Evolutionary conservation across 2,888 invertebrate species (phyloP), one percentile per base, ranked within the genome.

Genomic region (Argyra leucocephala): DNA sequence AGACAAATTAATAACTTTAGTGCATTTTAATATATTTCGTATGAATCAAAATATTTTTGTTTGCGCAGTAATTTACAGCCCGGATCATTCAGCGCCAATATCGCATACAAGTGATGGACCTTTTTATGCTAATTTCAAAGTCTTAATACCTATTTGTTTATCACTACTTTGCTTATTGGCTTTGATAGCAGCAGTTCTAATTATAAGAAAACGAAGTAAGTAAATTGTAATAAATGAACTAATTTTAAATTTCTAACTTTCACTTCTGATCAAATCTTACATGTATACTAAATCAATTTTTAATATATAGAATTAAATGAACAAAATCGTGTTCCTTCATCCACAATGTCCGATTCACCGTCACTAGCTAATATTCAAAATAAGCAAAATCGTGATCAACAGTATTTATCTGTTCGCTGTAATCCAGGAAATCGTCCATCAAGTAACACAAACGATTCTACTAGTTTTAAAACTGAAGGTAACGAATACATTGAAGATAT

Each of bases 401-500:
- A 90, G 76, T 90, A 90, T 78, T 76, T 89, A 62, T 89, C 89
- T 0, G 86, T 89, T 18, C 82, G 85, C 1, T 85, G 85, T 64
- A 85, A 85, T 70, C 85, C 86, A 0, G 80, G 83, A 15, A 73
- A 69, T 22, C 76, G 79, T 12, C 76, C 79, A 18, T 79, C 78
- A 36, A 78, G 77, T 62, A 80, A 80, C 65, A 80, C 80, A 48
- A 79, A 79, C 63, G 83, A 83, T 73, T 81, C 83, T 18, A 83
- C 82, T 48, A 86, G 86, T 69, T 83, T 81, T 72, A 83, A 83
- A 71, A 79, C 80, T 59, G 81, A 81, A 71, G 79, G 80, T 66
- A 81, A 81, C 66, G 93, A 93, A 78, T 93, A 93, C 81, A 91
- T 93, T 75, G 93, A 93, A 81, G 93, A 94, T 76, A 93, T 93